phyloP scores from a whole-genome alignment of 1,140 invertebrate genomes.

The Solenopsis fugax region DNA sequence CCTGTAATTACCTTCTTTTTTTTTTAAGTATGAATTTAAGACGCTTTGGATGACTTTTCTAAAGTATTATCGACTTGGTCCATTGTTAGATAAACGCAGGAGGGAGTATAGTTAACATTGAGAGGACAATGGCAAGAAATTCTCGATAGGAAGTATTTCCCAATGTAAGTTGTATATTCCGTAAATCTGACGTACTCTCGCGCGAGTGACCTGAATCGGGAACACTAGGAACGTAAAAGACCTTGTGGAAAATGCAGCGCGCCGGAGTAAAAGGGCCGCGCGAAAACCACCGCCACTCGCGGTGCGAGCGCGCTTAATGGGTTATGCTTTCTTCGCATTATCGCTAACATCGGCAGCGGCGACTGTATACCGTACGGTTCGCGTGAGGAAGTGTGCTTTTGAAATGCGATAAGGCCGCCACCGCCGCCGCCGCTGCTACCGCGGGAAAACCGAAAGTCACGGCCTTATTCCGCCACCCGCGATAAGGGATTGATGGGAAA shows the following conservation, averaged over 20 bases:
- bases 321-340: slow-evolving; percentile 44
- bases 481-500: slow-evolving; percentile 54
- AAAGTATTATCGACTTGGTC: slow-evolving; percentile 15
- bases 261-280: slow-evolving; percentile 42
- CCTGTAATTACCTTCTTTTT: background rate
- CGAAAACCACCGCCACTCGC: slow-evolving; percentile 58
- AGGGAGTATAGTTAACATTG: background rate
- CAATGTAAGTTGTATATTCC: slow-evolving; percentile 22
- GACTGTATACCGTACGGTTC: background rate
- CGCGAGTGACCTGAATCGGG: slow-evolving; percentile 55
- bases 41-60: background rate
- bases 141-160: slow-evolving; percentile 29
- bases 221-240: slow-evolving; percentile 48
- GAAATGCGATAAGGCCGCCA: slow-evolving; percentile 32
- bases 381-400: slow-evolving; percentile 28
- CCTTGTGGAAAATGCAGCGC: slow-evolving; percentile 48
- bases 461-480: slow-evolving; percentile 22
- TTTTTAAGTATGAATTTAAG: background rate
- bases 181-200: slow-evolving; percentile 7
- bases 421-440: background rate
- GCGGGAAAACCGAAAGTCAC: slow-evolving; percentile 53
- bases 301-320: slow-evolving; percentile 38
- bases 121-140: slow-evolving; percentile 15
- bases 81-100: slow-evolving; percentile 9
- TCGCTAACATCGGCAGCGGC: slow-evolving; percentile 38